These are phyloP conservation scores for Rafetus swinhoei DNA, from an alignment of 2,113 vertebrate species.

Conservation along the genomic window DNA sequence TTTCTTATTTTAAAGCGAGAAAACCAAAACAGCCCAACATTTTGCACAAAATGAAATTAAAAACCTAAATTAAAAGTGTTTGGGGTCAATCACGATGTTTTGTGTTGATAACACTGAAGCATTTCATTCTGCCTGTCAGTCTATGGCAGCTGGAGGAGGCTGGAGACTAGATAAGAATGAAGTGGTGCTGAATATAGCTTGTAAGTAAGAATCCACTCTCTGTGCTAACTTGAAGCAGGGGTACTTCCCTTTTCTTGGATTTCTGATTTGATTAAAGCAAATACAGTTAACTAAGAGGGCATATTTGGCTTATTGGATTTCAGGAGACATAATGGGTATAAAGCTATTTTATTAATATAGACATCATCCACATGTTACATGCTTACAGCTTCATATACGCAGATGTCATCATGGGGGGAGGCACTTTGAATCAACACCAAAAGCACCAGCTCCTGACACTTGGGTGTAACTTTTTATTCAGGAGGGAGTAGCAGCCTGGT, in stretches of 20 bases:
- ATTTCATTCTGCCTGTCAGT: not conserved
- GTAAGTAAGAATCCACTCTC: not conserved
- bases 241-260: not conserved
- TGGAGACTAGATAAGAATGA: not conserved
- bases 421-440: not conserved
- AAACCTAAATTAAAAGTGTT: not conserved
- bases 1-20: not conserved
- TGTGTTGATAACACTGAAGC: fast-evolving
- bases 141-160: not conserved
- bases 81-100: fast-evolving
- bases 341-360: not conserved
- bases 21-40: not conserved
- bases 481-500: not conserved
- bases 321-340: not conserved
- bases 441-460: not conserved
- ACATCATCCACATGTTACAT: not conserved
- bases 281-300: not conserved
- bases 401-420: fast-evolving
- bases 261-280: not conserved
- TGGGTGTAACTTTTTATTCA: not conserved
- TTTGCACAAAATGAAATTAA: not conserved
- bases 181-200: not conserved
- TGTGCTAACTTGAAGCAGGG: not conserved
- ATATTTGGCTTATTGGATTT: not conserved
- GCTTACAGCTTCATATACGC: not conserved